These are phyloP conservation scores for Montipora cactus DNA, from an alignment of 64 coral and sea anemone species.

Conservation along the genomic window DNA sequence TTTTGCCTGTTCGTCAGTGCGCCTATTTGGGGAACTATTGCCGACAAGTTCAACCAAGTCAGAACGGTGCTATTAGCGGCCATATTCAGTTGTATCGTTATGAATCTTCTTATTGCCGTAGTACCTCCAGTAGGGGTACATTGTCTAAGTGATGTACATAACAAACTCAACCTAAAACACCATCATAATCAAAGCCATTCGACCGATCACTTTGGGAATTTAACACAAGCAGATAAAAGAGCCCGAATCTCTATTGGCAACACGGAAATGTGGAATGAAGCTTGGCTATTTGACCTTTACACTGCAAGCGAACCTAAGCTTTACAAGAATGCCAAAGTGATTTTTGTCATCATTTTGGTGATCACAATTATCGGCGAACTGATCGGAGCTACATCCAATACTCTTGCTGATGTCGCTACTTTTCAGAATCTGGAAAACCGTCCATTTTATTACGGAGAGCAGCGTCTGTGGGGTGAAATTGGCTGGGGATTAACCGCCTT, in stretches of 20 bases:
- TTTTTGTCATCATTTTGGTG: constrained; percentile 79
- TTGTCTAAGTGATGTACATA: constrained; percentile 82
- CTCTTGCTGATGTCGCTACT: constrained; percentile 84
- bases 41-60: constrained; percentile 94
- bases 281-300: constrained; percentile 90
- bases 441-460: constrained; percentile 86
- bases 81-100: constrained; percentile 79
- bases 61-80: constrained; percentile 77
- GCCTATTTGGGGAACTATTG: constrained; percentile 87
- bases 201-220: background rate
- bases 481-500: constrained; percentile 90
- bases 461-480: constrained; percentile 82
- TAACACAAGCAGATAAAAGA: background rate
- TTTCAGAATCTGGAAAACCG: constrained; percentile 90
- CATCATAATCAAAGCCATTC: constrained; percentile 20
- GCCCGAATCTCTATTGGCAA: constrained; percentile 36
- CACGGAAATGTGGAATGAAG: constrained; percentile 80
- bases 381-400: constrained; percentile 85
- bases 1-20: constrained; percentile 93
- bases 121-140: constrained; percentile 82
- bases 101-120: constrained; percentile 78
- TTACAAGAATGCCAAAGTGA: constrained; percentile 81
- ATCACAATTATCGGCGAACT: constrained; percentile 86
- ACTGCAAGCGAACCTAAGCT: constrained; percentile 70
- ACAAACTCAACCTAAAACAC: constrained; percentile 72